Conservation (phyloP, 1,140 invertebrate species). For the Trialeurodes vaporariorum region DNA sequence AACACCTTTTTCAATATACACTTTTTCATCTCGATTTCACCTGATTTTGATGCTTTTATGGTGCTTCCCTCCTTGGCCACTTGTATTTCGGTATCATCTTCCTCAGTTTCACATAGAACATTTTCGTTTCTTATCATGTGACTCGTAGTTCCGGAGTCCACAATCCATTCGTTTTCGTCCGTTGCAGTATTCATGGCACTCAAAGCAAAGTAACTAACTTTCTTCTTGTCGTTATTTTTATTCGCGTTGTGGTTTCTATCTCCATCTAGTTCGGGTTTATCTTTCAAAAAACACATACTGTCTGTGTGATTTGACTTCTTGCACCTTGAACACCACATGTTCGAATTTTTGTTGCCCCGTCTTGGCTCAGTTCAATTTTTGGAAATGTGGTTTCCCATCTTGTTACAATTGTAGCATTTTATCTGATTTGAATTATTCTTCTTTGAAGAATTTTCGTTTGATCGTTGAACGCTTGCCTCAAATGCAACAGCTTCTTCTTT, state of each 20-base stretch:
- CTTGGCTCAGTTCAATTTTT: background rate
- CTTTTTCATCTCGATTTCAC: background rate
- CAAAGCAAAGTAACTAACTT: background rate
- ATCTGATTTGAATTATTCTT: background rate
- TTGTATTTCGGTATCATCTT: background rate
- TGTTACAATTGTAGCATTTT: background rate
- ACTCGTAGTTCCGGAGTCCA: background rate
- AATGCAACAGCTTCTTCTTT: background rate
- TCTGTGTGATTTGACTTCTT: background rate
- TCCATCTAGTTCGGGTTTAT: background rate
- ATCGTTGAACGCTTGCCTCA: background rate
- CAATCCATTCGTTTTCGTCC: background rate
- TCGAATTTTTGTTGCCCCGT: background rate
- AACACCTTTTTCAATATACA: background rate
- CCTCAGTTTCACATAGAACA: background rate
- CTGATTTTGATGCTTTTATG: background rate
- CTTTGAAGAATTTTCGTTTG: no score
- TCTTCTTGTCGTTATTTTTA: background rate
- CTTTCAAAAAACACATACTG: background rate
- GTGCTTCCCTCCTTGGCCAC: background rate
- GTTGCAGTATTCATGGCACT: background rate
- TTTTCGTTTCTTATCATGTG: background rate
- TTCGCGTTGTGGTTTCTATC: background rate
- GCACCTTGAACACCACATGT: background rate
- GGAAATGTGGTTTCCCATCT: background rate